phyloP scores from a whole-genome alignment of 2,113 vertebrate species.

The Neodontobutis hainanensis region DNA sequence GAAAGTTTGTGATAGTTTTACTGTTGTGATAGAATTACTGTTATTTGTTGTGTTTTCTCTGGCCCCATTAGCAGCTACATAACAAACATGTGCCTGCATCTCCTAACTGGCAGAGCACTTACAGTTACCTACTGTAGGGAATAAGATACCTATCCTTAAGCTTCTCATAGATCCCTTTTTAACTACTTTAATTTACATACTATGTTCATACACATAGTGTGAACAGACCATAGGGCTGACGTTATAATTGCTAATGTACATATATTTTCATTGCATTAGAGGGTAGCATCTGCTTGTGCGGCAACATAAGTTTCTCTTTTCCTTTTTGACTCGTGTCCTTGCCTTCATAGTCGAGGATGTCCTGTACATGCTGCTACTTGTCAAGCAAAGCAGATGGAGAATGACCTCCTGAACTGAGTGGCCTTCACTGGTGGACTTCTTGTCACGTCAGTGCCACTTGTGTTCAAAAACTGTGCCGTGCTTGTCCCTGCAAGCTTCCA shows the following conservation, averaged over 20 bases:
- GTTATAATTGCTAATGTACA: background rate
- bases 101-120: too few relatives aligned
- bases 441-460: conserved; percentile 22
- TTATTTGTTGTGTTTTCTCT: too few relatives aligned
- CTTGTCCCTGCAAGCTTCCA: conserved; percentile 14
- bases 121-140: too few relatives aligned
- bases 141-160: background rate
- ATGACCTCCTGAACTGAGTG: conserved; percentile 25
- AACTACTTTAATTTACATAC: too few relatives aligned
- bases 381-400: conserved; percentile 40
- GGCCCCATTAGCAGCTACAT: too few relatives aligned
- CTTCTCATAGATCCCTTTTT: background rate
- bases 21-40: too few relatives aligned
- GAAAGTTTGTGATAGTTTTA: too few relatives aligned
- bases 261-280: conserved; percentile 1
- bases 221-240: background rate
- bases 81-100: too few relatives aligned
- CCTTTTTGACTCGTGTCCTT: conserved; percentile 4
- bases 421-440: conserved; percentile 41
- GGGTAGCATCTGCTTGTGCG: background rate
- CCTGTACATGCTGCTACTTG: conserved; percentile 42
- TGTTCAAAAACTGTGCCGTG: conserved; percentile 33
- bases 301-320: background rate
- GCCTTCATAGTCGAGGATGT: conserved; percentile 20
- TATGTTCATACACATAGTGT: conserved; percentile 6